phyloP scores from a whole-genome alignment of 2,888 invertebrate species.

The Fragum sueziense region DNA sequence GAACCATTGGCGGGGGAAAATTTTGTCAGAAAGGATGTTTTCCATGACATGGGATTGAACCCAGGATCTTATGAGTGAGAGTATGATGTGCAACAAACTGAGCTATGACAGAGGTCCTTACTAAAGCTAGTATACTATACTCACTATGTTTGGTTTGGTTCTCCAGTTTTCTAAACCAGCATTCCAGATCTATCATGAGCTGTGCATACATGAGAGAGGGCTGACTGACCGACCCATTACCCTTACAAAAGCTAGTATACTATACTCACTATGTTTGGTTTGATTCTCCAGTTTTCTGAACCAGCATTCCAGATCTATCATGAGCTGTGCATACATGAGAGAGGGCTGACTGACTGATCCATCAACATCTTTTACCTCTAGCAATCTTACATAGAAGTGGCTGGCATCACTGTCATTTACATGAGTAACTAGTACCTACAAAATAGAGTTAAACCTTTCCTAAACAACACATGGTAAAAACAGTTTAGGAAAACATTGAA shows the following conservation, averaged over 20 bases:
- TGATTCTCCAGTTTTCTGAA: conserved; percentile 58
- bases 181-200: conserved; percentile 60
- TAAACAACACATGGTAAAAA: too few species aligned
- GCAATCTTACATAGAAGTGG: conserved; percentile 86
- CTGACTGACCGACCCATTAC: conserved; percentile 34
- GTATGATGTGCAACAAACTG: neutral
- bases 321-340: conserved; percentile 52
- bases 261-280: conserved; percentile 58
- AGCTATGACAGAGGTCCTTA: neutral
- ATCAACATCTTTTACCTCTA: conserved; percentile 81
- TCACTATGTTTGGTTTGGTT: conserved; percentile 63
- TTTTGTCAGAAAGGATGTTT: too few species aligned
- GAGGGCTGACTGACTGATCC: conserved; percentile 46
- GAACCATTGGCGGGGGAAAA: neutral
- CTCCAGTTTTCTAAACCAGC: conserved; percentile 55
- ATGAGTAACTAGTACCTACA: conserved; percentile 83
- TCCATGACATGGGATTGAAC: too few species aligned
- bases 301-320: conserved; percentile 60
- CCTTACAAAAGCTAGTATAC: neutral
- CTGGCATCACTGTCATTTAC: conserved; percentile 85
- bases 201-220: conserved; percentile 48
- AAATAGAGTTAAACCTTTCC: too few species aligned
- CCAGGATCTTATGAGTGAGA: too few species aligned
- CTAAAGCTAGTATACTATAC: conserved; percentile 17
- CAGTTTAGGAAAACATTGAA: too few species aligned